phyloP scores from a whole-genome alignment of 1,140 invertebrate genomes.

The Aphelinus certus region DNA sequence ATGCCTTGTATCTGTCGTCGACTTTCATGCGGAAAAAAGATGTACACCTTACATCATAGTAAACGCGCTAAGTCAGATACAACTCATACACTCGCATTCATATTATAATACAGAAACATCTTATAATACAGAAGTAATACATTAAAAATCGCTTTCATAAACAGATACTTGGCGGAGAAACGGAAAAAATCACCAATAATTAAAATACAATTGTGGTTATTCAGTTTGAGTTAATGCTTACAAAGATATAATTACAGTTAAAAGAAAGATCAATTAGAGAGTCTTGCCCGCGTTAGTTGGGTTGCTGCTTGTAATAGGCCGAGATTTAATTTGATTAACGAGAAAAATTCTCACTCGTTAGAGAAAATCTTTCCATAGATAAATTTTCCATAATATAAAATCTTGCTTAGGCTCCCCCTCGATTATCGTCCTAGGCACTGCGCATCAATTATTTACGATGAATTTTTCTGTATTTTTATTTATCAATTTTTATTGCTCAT shows the following conservation, averaged over 20 bases:
- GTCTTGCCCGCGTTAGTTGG: conserved; percentile 29
- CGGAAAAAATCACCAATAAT: conserved; percentile 30
- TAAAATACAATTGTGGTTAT: conserved; percentile 39
- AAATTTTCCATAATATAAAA: conserved; percentile 28
- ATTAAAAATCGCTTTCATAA: conserved; percentile 30
- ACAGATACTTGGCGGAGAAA: conserved; percentile 28
- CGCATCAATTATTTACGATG: neutral
- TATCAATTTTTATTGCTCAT: conserved; percentile 1
- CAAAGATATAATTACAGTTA: conserved; percentile 38
- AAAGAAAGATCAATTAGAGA: conserved; percentile 32
- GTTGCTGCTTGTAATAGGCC: conserved; percentile 12
- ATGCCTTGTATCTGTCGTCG: conserved; percentile 26
- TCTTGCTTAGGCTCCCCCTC: conserved; percentile 7
- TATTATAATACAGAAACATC: conserved; percentile 36
- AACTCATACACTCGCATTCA: conserved; percentile 26
- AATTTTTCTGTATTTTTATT: neutral
- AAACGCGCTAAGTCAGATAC: conserved; percentile 29
- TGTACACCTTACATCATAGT: conserved; percentile 33
- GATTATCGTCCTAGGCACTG: conserved; percentile 26
- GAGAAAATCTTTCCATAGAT: conserved; percentile 16
- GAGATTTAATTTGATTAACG: conserved; percentile 11
- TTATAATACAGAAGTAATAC: conserved; percentile 39
- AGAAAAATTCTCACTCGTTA: conserved; percentile 13
- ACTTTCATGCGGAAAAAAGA: conserved; percentile 8
- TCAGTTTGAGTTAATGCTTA: conserved; percentile 36